Evolutionary conservation across 2,888 invertebrate genomes (phyloP), one percentile per base, ranked within the genome.

Genomic region (Ochropacha duplaris): DNA sequence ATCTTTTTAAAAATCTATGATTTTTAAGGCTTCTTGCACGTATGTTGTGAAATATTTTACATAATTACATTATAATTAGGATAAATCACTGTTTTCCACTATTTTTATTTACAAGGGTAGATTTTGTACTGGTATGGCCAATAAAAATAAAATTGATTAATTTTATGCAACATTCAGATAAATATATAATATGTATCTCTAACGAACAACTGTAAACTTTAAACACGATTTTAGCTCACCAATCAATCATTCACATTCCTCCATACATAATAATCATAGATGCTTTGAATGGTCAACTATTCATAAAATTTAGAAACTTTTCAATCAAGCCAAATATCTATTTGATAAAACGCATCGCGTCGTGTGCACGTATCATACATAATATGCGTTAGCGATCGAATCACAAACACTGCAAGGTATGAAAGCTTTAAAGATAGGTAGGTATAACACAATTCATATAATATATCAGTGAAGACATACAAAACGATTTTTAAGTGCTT

Each of bases 1-100:
- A 77, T 83, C 78, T 80, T 89, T 87, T 89, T 87, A 90, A 91
- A 92, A 91, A 91, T 91, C 91, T 90, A 87, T 82, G 90, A 90
- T 91, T 90, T 90, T 92, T 90, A 92, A 92, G 90, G 91, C 91
- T 89, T 86, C 76, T 90, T 88, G 88, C 87, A 88, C 85, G 87
- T 90, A 89, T 84, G 81, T 85, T 86, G 83, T 84, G 79, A 87
- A 79, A 83, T 87, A 86, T 85, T 84, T 86, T 89, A 88, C 88
- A 88, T 86, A 86, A 84, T 87, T 89, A 88, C 86, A 87, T 74
- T 83, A 85, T 85, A 88, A 87, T 87, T 90, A 88, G 88, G 83
- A 79, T 83, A 79, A 83, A 83, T 87, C 87, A 88, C 84, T 87
- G 88, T 86, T 79, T 85, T 82, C 83, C 82, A 78, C 73, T 75